Evolutionary conservation across 53 echinoderm and acorn worm species (phyloP).

Genomic region (Holothuria scabra): DNA sequence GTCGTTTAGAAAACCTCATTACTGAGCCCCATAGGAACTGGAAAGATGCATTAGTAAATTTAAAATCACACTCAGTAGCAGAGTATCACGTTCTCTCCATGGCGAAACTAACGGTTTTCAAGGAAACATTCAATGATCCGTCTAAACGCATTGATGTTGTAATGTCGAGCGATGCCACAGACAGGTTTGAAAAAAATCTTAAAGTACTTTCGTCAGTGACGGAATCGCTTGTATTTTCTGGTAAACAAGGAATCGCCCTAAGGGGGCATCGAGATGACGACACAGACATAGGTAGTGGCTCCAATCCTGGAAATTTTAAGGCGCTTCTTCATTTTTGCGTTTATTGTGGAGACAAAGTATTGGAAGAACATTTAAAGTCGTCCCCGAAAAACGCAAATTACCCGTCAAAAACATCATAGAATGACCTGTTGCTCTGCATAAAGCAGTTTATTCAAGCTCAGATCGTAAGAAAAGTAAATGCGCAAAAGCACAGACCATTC

Average conservation of each 20-base stretch:
- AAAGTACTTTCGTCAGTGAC: conserved; percentile 36
- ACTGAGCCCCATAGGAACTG: neutral
- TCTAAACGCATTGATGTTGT: neutral
- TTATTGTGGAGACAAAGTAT: conserved; percentile 27
- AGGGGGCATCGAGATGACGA: conserved; percentile 54
- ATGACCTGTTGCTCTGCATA: conserved; percentile 50
- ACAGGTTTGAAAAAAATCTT: conserved; percentile 28
- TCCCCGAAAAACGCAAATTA: conserved; percentile 33
- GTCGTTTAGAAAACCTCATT: neutral
- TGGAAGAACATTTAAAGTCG: conserved; percentile 37
- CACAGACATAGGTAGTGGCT: neutral
- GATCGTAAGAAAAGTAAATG: conserved; percentile 32
- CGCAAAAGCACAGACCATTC: neutral
- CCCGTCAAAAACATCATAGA: conserved; percentile 58
- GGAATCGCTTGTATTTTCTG: conserved; percentile 33
- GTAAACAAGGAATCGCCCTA: conserved; percentile 48
- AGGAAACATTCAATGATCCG: conserved; percentile 1
- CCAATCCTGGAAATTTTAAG: conserved; percentile 55
- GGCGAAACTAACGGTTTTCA: neutral
- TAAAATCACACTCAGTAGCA: neutral
- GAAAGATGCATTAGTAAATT: conserved; percentile 4
- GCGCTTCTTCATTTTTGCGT: conserved; percentile 25
- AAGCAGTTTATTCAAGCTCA: conserved; percentile 43
- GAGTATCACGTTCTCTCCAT: conserved; percentile 14
- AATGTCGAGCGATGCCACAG: neutral